A percentile compares a stretch with the other conserved stretches of the same genome.
Evolutionary conservation across 2,888 invertebrate species (phyloP).

Genomic region (Agrilus cyanescens): DNA sequence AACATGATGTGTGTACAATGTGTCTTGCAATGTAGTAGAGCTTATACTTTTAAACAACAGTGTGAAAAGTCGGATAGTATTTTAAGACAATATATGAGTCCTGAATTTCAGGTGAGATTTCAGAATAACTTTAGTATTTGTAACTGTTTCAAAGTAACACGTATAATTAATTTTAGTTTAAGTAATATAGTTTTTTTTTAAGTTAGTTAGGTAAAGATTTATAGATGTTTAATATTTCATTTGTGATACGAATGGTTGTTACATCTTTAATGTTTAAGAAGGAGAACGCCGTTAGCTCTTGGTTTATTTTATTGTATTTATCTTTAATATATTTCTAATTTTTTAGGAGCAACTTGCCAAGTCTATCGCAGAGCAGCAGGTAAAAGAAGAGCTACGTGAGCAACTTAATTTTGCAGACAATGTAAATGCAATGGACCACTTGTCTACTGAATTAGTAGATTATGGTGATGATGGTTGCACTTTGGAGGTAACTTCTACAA

Average conservation of each 20-base stretch:
- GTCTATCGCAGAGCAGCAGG: conserved; percentile 20
- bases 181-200: no score
- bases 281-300: no score
- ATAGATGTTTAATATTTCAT: no score
- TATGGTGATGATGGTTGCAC: conserved; percentile 19
- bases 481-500: conserved; percentile 9
- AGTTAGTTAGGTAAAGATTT: no score
- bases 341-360: conserved; percentile 19
- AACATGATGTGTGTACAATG: conserved; percentile 41
- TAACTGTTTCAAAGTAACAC: background rate
- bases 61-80: conserved; percentile 38
- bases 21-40: conserved; percentile 38
- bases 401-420: conserved; percentile 28
- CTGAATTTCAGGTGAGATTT: conserved; percentile 35
- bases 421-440: conserved; percentile 18
- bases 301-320: no score
- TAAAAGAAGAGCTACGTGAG: conserved; percentile 28
- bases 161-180: no score
- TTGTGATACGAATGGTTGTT: no score
- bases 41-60: conserved; percentile 39
- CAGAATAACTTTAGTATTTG: background rate
- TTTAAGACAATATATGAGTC: conserved; percentile 31
- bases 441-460: conserved; percentile 9
- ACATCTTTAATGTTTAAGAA: no score
- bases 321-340: background rate